Conservation (phyloP, 1,140 invertebrate genomes). For the Drepana arcuata region DNA sequence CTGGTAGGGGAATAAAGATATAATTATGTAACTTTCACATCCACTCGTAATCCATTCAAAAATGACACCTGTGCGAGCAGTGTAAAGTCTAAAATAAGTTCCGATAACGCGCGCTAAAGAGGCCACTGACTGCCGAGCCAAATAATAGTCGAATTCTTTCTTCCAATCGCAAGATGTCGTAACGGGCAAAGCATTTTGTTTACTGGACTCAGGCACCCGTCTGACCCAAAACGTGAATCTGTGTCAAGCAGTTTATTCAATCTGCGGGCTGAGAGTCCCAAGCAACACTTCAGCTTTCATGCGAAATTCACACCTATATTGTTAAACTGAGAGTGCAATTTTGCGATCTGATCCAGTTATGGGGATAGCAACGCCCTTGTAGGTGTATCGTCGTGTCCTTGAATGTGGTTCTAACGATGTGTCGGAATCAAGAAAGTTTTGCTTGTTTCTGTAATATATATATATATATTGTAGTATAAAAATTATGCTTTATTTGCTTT, state of each 20-base stretch:
- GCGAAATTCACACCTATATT: conserved; percentile 16
- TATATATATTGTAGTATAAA: too few species aligned
- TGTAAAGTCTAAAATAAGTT: too few species aligned
- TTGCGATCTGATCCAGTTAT: conserved; percentile 1
- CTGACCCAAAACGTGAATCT: conserved; percentile 66
- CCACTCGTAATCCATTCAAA: too few species aligned
- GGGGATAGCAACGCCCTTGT: conserved; percentile 29
- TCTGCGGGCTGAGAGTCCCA: conserved; percentile 42
- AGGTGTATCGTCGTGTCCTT: conserved; percentile 49
- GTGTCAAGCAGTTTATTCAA: conserved; percentile 72
- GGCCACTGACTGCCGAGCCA: too few species aligned
- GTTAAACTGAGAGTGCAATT: conserved; percentile 7
- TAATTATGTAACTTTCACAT: too few species aligned
- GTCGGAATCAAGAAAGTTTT: conserved; percentile 22
- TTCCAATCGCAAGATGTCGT: conserved; percentile 40
- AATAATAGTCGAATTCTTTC: conserved; percentile 25
- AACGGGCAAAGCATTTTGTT: conserved; percentile 48
- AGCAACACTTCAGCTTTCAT: conserved; percentile 16
- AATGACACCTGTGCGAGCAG: too few species aligned
- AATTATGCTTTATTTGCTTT: too few species aligned
- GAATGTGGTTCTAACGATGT: conserved; percentile 45
- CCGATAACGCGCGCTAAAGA: too few species aligned
- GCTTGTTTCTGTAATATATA: too few species aligned
- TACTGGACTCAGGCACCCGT: conserved; percentile 46
- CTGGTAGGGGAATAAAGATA: too few species aligned